A percentile compares a stretch with the other conserved stretches of the same genome.
phyloP scores from a whole-genome alignment of 64 coral and sea anemone genomes.

The Dendronephthya gigantea region DNA sequence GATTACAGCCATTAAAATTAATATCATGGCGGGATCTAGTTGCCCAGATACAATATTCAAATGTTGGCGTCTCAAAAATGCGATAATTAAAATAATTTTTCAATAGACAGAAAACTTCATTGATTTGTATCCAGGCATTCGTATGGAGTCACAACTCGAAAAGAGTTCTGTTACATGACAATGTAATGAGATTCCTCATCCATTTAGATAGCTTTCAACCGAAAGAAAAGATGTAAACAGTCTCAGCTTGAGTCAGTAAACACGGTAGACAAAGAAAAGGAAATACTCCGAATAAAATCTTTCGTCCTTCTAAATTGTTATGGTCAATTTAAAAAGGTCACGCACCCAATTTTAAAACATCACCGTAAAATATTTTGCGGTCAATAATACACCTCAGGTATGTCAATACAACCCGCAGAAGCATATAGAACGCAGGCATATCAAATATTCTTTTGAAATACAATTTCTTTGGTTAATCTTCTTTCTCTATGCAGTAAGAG shows the following conservation, averaged over 20 bases:
- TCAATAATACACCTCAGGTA: neutral
- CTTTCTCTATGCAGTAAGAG: too few relatives aligned
- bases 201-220: neutral
- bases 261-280: neutral
- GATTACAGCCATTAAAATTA: neutral
- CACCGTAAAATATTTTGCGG: too few relatives aligned
- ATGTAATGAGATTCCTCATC: neutral
- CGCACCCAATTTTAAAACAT: too few relatives aligned
- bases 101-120: neutral
- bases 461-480: too few relatives aligned
- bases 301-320: too few relatives aligned
- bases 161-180: neutral
- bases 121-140: neutral
- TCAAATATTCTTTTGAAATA: too few relatives aligned
- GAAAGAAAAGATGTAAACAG: neutral
- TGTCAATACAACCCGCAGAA: neutral
- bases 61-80: neutral
- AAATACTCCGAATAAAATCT: neutral
- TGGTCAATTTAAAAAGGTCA: neutral
- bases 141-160: neutral
- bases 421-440: neutral
- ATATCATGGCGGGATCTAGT: neutral
- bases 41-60: constrained; percentile 3
- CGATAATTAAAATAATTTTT: neutral
- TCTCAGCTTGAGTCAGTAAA: neutral